phyloP scores from a whole-genome alignment of 2,797 vertebrate genomes.

The Bothrops alternatus region DNA sequence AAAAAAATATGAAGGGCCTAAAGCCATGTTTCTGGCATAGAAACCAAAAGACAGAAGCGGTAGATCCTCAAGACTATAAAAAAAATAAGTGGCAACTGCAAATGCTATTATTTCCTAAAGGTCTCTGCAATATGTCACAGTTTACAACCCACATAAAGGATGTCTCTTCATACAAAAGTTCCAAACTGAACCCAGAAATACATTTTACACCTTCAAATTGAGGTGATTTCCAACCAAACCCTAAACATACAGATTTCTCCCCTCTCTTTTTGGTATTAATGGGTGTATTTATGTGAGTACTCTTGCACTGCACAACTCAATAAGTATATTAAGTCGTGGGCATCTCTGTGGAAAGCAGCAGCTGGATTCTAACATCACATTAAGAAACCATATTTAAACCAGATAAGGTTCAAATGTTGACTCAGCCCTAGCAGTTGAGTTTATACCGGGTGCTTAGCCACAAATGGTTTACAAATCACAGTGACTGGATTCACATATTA shows the following conservation, averaged over 20 bases:
- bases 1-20: background rate
- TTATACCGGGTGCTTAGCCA: background rate
- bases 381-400: background rate
- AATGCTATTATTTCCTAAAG: background rate
- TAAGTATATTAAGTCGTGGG: background rate
- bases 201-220: background rate
- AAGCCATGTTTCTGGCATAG: conserved; percentile 24
- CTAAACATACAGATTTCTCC: background rate
- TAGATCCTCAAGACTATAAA: background rate
- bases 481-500: background rate
- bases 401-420: background rate
- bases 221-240: background rate
- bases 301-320: background rate
- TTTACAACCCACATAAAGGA: background rate
- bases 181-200: background rate
- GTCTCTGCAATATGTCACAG: background rate
- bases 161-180: background rate
- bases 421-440: background rate
- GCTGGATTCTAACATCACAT: background rate
- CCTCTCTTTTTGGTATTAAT: background rate
- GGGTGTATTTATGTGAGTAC: background rate
- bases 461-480: background rate
- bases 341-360: background rate
- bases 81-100: background rate
- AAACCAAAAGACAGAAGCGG: conserved; percentile 20